A percentile compares a stretch with the other conserved stretches of the same genome.
Evolutionary conservation across 2,888 invertebrate genomes (phyloP).

Genomic region (Mylabris sibirica): DNA sequence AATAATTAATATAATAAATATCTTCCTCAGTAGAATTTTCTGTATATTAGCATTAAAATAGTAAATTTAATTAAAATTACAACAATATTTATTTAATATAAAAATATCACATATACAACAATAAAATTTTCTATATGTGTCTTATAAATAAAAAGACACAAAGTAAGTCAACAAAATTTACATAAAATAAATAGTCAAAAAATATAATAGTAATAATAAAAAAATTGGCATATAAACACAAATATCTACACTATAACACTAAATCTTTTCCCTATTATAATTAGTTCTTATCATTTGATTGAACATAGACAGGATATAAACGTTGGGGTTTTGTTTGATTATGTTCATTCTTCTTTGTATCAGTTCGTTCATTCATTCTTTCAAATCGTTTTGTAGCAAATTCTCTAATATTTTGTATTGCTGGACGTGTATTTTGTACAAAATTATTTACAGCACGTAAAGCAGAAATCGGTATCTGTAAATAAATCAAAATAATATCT

Average conservation of each 20-base stretch:
- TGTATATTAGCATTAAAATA: too few species aligned
- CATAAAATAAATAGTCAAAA: conserved; percentile 2
- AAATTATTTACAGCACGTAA: conserved; percentile 56
- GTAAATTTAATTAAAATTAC: neutral
- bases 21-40: too few species aligned
- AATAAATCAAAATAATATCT: conserved; percentile 34
- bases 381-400: conserved; percentile 23
- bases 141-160: neutral
- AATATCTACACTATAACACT: neutral
- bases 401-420: conserved; percentile 47
- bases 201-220: neutral
- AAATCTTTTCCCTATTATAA: too few species aligned
- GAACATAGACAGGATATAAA: conserved; percentile 38
- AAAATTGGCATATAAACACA: neutral
- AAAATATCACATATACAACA: conserved; percentile 10
- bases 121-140: neutral
- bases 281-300: conserved; percentile 20
- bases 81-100: conserved; percentile 4
- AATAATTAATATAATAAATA: too few species aligned
- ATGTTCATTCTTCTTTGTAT: conserved; percentile 6
- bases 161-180: neutral
- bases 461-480: conserved; percentile 58
- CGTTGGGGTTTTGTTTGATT: conserved; percentile 23
- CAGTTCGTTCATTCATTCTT: conserved; percentile 4
- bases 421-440: conserved; percentile 56